phyloP scores from a whole-genome alignment of 2,888 invertebrate genomes.

The Agrypnus murinus region DNA sequence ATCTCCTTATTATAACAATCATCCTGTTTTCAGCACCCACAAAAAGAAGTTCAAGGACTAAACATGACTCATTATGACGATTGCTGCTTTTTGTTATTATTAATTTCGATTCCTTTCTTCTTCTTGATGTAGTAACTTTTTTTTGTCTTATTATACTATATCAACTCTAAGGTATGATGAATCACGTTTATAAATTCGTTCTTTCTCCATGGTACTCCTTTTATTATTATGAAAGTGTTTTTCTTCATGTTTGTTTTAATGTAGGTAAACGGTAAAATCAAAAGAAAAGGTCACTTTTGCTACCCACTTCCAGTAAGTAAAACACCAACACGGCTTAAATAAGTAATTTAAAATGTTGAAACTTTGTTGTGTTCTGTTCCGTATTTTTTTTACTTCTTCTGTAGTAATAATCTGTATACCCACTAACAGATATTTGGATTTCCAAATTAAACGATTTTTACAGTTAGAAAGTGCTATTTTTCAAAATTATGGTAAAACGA shows the following conservation, averaged over 20 bases:
- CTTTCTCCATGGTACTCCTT: too few species aligned
- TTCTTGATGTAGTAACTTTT: neutral
- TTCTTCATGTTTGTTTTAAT: slow-evolving; percentile 1
- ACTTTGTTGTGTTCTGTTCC: slow-evolving; percentile 21
- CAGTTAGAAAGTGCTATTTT: too few species aligned
- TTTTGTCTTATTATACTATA: too few species aligned
- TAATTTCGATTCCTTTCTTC: too few species aligned
- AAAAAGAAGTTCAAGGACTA: slow-evolving; percentile 30
- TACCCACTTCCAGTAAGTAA: slow-evolving; percentile 7
- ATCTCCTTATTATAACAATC: slow-evolving; percentile 10
- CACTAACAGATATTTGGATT: too few species aligned
- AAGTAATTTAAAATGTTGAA: slow-evolving; percentile 5
- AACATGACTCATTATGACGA: slow-evolving; percentile 12
- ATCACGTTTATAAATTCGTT: too few species aligned
- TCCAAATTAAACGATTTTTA: too few species aligned
- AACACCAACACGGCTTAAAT: slow-evolving; percentile 1
- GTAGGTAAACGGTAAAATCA: slow-evolving; percentile 22
- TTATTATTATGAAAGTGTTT: neutral
- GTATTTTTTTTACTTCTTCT: neutral
- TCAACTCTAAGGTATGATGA: too few species aligned
- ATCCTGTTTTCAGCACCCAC: slow-evolving; percentile 17
- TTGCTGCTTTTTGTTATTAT: neutral
- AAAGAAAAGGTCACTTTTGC: slow-evolving; percentile 27
- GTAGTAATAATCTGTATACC: neutral
- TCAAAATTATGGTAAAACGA: too few species aligned